Evolutionary conservation across 2,888 invertebrate genomes (phyloP), one percentile per base, ranked within the genome.

Genomic region (Epiblema foenella): DNA sequence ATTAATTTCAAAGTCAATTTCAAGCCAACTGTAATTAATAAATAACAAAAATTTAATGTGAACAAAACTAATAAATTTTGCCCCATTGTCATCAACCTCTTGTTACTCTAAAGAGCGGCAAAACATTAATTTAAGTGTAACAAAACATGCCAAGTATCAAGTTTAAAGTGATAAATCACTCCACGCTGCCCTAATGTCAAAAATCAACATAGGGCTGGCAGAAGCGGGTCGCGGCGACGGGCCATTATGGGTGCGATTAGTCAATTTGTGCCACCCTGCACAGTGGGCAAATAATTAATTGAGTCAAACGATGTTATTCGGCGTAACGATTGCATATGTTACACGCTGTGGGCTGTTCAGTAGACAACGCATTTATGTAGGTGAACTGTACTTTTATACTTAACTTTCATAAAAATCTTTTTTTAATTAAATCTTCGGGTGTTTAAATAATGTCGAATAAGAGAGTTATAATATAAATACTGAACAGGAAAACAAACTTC

Each of bases 301-400:
- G 89, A 86, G 78, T 87, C 86, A 89, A 91, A 89, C 86, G 87
- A 88, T 86, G 84, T 87, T 84, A 84, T 87, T 84, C 81, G 59
- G 60, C 7, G 81, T 89, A 89, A 91, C 89, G 86, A 87, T 85
- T 90, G 88, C 93, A 92, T 93, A 93, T 93, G 93, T 89, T 89
- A 75, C 80, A 69, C 78, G 83, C 82, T 83, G 51, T 59, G 81
- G 75, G 70, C 70, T 79, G 77, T 74, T 68, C 72, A 72, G 75
- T 70, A 68, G 56, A 37, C 49, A 79, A 78, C 75, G 72, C 73
- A 74, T 77, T 58, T 69, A 51, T 75, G 37, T 20, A 46, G 8
- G 33, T 59, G 37, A 54, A 24, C n/a, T n/a, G n/a, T n/a, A n/a
- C n/a, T n/a, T n/a, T n/a, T n/a, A n/a, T n/a, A n/a, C n/a, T n/a